phyloP scores from a whole-genome alignment of 1,140 invertebrate genomes.

The Cotesia vestalis region DNA sequence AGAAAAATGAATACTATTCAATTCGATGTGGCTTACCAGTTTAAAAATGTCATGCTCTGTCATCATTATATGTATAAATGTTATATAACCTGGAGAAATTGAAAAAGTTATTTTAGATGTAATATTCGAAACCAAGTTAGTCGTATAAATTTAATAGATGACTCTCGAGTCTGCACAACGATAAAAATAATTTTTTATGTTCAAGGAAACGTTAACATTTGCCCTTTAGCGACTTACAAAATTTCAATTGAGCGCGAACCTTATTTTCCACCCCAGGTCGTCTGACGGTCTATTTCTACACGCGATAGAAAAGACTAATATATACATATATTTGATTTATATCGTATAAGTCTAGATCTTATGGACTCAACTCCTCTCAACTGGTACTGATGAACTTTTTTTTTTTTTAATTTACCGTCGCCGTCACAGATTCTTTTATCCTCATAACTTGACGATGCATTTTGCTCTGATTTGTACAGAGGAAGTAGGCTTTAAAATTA shows the following conservation, averaged over 20 bases:
- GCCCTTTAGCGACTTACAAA: constrained; percentile 6
- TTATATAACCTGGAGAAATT: too few relatives aligned
- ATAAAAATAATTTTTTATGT: not conserved
- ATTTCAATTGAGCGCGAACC: constrained; percentile 6
- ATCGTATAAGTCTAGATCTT: too few relatives aligned
- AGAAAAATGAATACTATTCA: not conserved
- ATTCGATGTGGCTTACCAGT: too few relatives aligned
- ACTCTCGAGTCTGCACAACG: not conserved
- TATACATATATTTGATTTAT: not conserved
- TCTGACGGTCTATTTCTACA: constrained; percentile 10
- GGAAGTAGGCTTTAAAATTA: constrained; percentile 13
- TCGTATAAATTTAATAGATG: not conserved
- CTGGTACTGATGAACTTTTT: constrained; percentile 20
- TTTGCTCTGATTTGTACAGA: constrained; percentile 17
- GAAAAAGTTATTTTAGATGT: too few relatives aligned
- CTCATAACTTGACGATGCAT: constrained; percentile 22
- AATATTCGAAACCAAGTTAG: too few relatives aligned
- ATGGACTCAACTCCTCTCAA: not conserved
- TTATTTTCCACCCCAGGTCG: constrained; percentile 3
- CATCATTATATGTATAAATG: too few relatives aligned
- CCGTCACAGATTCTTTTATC: not conserved
- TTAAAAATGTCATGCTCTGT: too few relatives aligned
- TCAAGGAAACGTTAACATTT: constrained; percentile 4
- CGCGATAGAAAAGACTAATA: not conserved
- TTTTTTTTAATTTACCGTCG: constrained; percentile 14